Base-by-base conservation (phyloP, 2,888 invertebrate species). In the Cheilosia variabilis region DNA sequence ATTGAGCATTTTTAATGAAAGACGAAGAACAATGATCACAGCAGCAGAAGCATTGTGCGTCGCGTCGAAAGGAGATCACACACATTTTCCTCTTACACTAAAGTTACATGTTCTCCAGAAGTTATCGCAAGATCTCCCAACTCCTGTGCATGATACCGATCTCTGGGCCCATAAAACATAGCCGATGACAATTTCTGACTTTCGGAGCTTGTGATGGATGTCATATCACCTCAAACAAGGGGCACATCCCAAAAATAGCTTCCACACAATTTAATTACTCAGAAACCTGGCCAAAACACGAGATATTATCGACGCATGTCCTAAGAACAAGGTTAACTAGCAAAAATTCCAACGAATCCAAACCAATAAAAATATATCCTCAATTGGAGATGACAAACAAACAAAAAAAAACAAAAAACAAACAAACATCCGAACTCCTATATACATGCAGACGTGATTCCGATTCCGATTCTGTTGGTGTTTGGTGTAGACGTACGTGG, bases 301-400 rank as follows among this genome's bases (percentile, higher is more conserved):
- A 86, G 86, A 86, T 86, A 80, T 52, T 66, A 86, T 86, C 86
- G 81, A 86, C 80, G 84, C 69, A 75, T 84, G 73, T 79, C 79
- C 80, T 84, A 80, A 76, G 86, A 86, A 80, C 86, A 80, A 86
- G 62, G 75, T 80, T 86, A 86, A 80, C 84, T 76, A 80, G 80
- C 71, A 19, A 76, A 79, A 86, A 76, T 86, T 86, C 86, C 76
- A 22, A 43, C 68, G 86, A 86, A 86, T 69, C 66, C 71, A 72
- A 86, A 80, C 86, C 86, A 86, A 86, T 86, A 86, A 86, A 84
- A 86, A 86, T 72, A 71, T 84, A 84, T 78, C 57, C 68, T 83
- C 79, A 68, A 83, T 84, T 80, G 84, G 75, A 79, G 58, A 75
- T 72, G 60, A 63, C 47, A 50, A 58, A 17, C 45, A 31, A 57